Base-by-base conservation (phyloP, 92 coral and sea anemone genomes). In the Palythoa caribaeorum region DNA sequence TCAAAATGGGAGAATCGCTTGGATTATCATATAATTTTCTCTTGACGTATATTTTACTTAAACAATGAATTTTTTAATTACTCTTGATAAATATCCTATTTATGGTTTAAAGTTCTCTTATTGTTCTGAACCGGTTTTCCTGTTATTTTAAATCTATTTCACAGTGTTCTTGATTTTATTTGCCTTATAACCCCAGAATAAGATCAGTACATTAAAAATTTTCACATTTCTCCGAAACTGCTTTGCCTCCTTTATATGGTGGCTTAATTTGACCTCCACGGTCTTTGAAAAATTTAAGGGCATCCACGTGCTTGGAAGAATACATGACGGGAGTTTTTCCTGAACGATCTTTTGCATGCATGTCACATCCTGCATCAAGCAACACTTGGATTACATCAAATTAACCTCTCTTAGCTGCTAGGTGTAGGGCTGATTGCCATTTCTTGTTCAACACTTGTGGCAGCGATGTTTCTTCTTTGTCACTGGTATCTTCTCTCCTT, bases 241-340 rank as follows among this genome's bases (percentile, higher is more conserved):
- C 17, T 63, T 63, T 63, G 10, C 70, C 36, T 63, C 36, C 21
- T 9, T 63, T 5, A 63, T 63, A 7, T 2, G 70, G 70, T 5
- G 53, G 84, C 20, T 86, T 75, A 54, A 74, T 51, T 59, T 60
- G 28, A 38, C 89, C 83, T 12, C 74, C 83, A 47, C 36, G 38
- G 39, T 78, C 69, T 63, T 69, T 77, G 48, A 63, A 51, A n/a
- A 73, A 59, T 15, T 17, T 60, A 16, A 71, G 69, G 5, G 57
- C 77, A 17, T 47, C 38, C 0, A 83, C 53, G 7, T 60, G 12
- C 14, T 81, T 81, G 21, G 47, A 60, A 68, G 86, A 81, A 15
- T 66, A 81, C 86, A 66, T 66, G 9, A 81, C 76, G 12, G 86
- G 76, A n/a, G 76, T 81, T 36, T 81, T 81, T n/a, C 86, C 86